Conservation (phyloP, 2,888 invertebrate genomes). For the Drosophila setosimentum region DNA sequence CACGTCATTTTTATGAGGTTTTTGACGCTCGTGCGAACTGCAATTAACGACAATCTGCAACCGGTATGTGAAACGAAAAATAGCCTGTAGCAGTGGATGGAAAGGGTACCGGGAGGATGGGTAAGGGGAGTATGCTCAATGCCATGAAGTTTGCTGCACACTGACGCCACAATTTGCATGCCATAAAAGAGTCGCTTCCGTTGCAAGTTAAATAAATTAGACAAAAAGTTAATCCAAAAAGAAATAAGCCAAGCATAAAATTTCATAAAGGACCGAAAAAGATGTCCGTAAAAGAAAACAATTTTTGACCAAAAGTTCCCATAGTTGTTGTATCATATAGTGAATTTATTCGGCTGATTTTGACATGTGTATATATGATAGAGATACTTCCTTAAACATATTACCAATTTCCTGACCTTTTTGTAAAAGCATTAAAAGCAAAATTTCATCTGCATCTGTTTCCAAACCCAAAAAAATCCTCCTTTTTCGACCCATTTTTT, state of each 20-base stretch:
- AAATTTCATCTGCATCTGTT: not conserved
- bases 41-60: constrained; percentile 68
- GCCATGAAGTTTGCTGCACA: constrained; percentile 39
- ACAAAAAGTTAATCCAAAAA: not conserved
- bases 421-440: not conserved
- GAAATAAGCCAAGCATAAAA: not conserved
- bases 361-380: no score
- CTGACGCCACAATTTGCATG: constrained; percentile 28
- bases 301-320: not conserved
- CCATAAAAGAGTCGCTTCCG: constrained; percentile 15
- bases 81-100: not conserved
- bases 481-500: constrained; percentile 6
- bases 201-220: constrained; percentile 26
- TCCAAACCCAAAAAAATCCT: not conserved
- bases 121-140: not conserved
- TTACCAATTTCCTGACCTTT: not conserved
- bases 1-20: constrained; percentile 54
- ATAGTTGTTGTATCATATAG: not conserved
- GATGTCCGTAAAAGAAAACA: not conserved
- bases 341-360: not conserved
- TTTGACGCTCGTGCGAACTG: constrained; percentile 51
- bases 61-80: constrained; percentile 24
- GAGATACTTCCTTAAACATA: not conserved
- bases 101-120: not conserved
- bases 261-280: not conserved